These are phyloP conservation scores for Chelmon rostratus DNA, from an alignment of 2,797 vertebrate genomes.

Conservation along the genomic window DNA sequence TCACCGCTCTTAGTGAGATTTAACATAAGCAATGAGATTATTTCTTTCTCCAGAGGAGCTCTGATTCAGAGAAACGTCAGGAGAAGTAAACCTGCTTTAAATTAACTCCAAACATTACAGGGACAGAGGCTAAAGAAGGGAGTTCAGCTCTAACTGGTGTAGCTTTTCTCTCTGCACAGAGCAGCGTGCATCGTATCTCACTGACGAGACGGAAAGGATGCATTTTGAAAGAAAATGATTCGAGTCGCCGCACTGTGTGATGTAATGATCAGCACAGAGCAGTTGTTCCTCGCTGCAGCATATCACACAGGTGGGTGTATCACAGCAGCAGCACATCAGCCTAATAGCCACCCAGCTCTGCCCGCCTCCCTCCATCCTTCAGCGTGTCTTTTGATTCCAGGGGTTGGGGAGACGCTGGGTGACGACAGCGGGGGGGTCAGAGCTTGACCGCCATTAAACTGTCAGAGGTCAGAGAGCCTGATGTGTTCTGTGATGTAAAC, in stretches of 20 bases:
- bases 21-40: slow-evolving; percentile 45
- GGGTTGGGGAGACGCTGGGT: slow-evolving; percentile 48
- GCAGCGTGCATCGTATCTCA: background rate
- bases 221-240: background rate
- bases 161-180: background rate
- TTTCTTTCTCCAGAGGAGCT: slow-evolving; percentile 23
- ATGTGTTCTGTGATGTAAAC: slow-evolving; percentile 49
- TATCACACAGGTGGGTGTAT: slow-evolving; percentile 48
- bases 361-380: slow-evolving; percentile 53
- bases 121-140: background rate
- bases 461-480: slow-evolving; percentile 60
- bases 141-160: background rate
- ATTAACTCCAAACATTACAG: slow-evolving; percentile 36
- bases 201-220: background rate
- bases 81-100: slow-evolving; percentile 47
- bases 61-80: slow-evolving; percentile 26
- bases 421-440: slow-evolving; percentile 76
- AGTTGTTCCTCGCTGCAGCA: background rate
- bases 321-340: slow-evolving; percentile 52
- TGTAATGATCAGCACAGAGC: background rate
- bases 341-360: slow-evolving; percentile 14
- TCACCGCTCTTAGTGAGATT: slow-evolving; percentile 21
- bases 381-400: slow-evolving; percentile 67
- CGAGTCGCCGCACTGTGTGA: background rate
- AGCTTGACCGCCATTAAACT: slow-evolving; percentile 62